Percentiles rank a stretch among this genome's conserved stretches.
phyloP scores from a whole-genome alignment of 2,113 vertebrate genomes.

The Raja brachyura region DNA sequence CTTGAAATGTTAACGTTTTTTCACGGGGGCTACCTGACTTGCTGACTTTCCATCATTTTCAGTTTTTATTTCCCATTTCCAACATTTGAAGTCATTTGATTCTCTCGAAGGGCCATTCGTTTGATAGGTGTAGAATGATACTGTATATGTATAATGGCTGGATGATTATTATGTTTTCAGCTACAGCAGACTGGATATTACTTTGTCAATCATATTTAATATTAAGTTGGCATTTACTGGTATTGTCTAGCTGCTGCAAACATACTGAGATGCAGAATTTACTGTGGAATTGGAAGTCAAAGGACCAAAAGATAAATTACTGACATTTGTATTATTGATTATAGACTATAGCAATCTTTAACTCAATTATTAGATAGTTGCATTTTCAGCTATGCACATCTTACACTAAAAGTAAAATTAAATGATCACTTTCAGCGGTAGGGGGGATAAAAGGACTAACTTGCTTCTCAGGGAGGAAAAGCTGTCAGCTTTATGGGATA shows the following conservation, averaged over 20 bases:
- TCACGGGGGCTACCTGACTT: too few relatives aligned
- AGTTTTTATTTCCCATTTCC: too few relatives aligned
- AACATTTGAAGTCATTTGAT: too few relatives aligned
- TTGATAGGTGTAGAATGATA: background rate
- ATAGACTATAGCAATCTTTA: background rate
- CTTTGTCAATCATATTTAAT: slow-evolving; percentile 17
- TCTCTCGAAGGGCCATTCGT: background rate
- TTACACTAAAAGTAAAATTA: background rate
- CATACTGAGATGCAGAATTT: background rate
- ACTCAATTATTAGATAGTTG: background rate
- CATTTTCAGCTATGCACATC: background rate
- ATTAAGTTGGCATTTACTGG: background rate
- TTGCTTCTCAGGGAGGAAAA: background rate
- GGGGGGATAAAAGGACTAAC: background rate
- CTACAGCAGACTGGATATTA: background rate
- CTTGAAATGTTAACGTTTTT: too few relatives aligned
- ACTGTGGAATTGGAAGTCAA: background rate
- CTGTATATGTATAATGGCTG: background rate
- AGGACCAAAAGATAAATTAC: background rate
- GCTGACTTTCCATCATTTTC: too few relatives aligned
- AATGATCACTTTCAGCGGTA: background rate
- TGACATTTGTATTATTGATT: background rate
- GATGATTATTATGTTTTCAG: background rate
- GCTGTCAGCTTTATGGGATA: background rate
- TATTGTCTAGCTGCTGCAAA: background rate